These are phyloP conservation scores for Polylopha cassiicola DNA, from an alignment of 2,888 invertebrate species.

Conservation along the genomic window DNA sequence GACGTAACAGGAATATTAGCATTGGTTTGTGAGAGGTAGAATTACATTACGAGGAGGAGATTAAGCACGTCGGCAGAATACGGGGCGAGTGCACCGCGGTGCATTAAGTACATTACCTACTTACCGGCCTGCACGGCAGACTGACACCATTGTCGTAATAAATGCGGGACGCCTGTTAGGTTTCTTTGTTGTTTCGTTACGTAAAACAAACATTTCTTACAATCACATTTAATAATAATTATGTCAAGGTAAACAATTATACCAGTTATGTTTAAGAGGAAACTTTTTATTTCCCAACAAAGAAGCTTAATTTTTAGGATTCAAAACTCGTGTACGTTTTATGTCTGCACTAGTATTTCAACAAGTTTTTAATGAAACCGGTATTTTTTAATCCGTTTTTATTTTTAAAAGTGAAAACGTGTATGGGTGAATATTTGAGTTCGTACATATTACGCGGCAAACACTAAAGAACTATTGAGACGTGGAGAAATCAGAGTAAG, in stretches of 20 bases:
- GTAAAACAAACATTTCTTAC: constrained; percentile 4
- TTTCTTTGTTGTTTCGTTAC: constrained; percentile 10
- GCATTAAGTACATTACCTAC: constrained; percentile 36
- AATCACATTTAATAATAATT: constrained; percentile 1
- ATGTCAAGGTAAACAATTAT: constrained; percentile 4
- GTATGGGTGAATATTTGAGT: no score
- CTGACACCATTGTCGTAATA: constrained; percentile 38
- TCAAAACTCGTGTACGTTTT: no score
- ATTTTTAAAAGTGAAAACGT: no score
- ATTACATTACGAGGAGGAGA: constrained; percentile 50
- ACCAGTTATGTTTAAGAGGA: no score
- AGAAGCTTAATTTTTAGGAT: no score
- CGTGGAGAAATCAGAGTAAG: no score
- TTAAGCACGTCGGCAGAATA: constrained; percentile 55
- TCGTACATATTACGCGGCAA: no score
- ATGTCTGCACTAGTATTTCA: no score
- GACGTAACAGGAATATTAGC: constrained; percentile 16
- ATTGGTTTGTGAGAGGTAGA: constrained; percentile 28
- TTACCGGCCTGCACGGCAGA: constrained; percentile 30
- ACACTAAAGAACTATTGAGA: no score
- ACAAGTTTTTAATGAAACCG: no score
- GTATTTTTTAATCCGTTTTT: no score
- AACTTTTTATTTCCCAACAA: no score
- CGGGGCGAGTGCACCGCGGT: constrained; percentile 33
- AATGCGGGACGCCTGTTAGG: constrained; percentile 13